phyloP scores from a whole-genome alignment of 2,888 invertebrate species.

The Siphonodentalium dalli region DNA sequence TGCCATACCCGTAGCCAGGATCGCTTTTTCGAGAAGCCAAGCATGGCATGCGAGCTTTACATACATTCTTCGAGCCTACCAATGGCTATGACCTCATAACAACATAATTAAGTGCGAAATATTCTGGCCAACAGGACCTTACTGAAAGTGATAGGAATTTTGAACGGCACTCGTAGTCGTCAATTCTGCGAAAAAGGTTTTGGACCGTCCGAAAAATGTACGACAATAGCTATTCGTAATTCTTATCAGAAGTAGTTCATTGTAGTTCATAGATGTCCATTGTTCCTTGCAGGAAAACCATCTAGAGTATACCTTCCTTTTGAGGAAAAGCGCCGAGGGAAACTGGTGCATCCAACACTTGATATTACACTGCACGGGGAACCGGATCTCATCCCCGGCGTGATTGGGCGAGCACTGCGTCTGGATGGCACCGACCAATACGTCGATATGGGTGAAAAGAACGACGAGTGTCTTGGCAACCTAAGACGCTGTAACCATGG shows the following conservation, averaged over 20 bases:
- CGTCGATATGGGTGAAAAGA: conserved; percentile 49
- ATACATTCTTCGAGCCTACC: not conserved
- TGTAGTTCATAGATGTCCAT: too few species aligned
- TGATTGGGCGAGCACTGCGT: conserved; percentile 48
- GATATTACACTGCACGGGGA: conserved; percentile 36
- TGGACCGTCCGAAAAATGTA: too few species aligned
- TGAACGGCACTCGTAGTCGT: too few species aligned
- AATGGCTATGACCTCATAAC: too few species aligned
- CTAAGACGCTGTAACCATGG: conserved; percentile 51
- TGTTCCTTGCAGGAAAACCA: conserved; percentile 43
- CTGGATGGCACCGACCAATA: conserved; percentile 56
- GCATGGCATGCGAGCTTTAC: not conserved
- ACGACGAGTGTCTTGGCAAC: conserved; percentile 55
- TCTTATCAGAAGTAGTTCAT: too few species aligned
- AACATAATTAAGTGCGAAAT: too few species aligned
- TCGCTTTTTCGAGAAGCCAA: too few species aligned
- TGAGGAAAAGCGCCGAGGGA: conserved; percentile 38
- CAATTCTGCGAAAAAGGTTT: too few species aligned
- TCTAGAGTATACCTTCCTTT: conserved; percentile 41
- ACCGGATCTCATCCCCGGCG: conserved; percentile 44
- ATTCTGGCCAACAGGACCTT: not conserved
- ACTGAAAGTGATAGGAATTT: not conserved
- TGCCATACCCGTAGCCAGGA: too few species aligned
- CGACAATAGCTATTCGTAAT: too few species aligned
- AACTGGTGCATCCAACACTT: conserved; percentile 32